phyloP scores from a whole-genome alignment of 2,888 invertebrate genomes.

The Agrochola lychnidis region DNA sequence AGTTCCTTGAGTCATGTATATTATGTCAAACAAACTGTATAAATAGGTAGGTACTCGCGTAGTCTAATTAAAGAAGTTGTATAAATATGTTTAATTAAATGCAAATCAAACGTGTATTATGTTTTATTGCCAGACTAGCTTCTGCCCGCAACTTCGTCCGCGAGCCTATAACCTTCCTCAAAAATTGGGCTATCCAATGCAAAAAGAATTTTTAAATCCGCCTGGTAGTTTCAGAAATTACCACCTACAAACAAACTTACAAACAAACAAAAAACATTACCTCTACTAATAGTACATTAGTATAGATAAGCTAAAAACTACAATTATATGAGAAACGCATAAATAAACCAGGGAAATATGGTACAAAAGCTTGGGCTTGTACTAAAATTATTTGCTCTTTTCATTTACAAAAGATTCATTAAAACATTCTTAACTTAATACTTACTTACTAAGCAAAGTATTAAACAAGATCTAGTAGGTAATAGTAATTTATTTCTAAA shows the following conservation, averaged over 20 bases:
- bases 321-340: too few relatives aligned
- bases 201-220: too few relatives aligned
- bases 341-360: background rate
- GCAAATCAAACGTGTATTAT: slow-evolving; percentile 13
- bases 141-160: too few relatives aligned
- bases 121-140: slow-evolving; percentile 15
- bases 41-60: slow-evolving; percentile 8
- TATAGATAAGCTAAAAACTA: too few relatives aligned
- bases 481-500: too few relatives aligned
- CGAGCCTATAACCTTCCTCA: too few relatives aligned
- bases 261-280: too few relatives aligned
- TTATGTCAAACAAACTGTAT: slow-evolving; percentile 20
- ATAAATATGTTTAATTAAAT: slow-evolving; percentile 42
- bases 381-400: background rate
- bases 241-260: too few relatives aligned
- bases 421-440: background rate
- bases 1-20: slow-evolving; percentile 41
- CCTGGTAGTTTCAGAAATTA: too few relatives aligned
- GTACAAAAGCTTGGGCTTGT: background rate
- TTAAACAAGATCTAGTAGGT: background rate
- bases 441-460: background rate
- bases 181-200: too few relatives aligned
- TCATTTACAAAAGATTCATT: background rate
- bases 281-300: too few relatives aligned
- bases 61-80: slow-evolving; percentile 31